phyloP scores from a whole-genome alignment of 2,888 invertebrate genomes.

The Morpho achilles region DNA sequence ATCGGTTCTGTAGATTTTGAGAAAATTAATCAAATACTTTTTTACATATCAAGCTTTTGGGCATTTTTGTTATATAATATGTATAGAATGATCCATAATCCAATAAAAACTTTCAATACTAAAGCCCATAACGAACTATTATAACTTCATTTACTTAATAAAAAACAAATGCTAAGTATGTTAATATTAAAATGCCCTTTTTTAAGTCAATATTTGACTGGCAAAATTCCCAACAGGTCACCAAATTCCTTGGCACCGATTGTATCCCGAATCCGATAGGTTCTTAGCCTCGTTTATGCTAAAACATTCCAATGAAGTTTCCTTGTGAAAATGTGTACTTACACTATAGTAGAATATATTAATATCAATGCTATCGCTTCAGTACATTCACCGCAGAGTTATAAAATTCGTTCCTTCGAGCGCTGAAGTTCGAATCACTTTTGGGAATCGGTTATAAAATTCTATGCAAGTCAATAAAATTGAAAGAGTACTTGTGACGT shows the following conservation, averaged over 20 bases:
- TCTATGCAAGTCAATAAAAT: slow-evolving; percentile 21
- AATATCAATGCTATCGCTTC: slow-evolving; percentile 13
- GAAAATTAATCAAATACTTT: no score
- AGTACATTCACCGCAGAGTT: slow-evolving; percentile 13
- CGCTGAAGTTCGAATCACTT: slow-evolving; percentile 16
- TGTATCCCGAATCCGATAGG: slow-evolving; percentile 16
- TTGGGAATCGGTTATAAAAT: slow-evolving; percentile 21
- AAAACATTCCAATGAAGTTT: slow-evolving; percentile 18
- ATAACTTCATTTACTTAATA: no score
- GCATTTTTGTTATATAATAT: no score
- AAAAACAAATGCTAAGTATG: no score
- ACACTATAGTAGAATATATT: slow-evolving; percentile 13
- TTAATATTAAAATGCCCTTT: not conserved
- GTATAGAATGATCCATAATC: no score
- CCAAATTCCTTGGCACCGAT: slow-evolving; percentile 21
- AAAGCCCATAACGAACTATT: no score
- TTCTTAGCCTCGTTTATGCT: slow-evolving; percentile 9
- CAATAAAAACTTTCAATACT: no score
- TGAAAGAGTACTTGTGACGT: slow-evolving; percentile 8
- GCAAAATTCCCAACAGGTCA: slow-evolving; percentile 24
- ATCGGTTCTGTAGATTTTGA: no score
- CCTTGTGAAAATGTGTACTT: slow-evolving; percentile 5
- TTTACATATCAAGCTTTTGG: no score
- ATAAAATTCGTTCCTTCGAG: slow-evolving; percentile 18
- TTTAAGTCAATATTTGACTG: slow-evolving; percentile 15